phyloP scores from a whole-genome alignment of 2,797 vertebrate species.

The Acrossocheilus wenchowensis region DNA sequence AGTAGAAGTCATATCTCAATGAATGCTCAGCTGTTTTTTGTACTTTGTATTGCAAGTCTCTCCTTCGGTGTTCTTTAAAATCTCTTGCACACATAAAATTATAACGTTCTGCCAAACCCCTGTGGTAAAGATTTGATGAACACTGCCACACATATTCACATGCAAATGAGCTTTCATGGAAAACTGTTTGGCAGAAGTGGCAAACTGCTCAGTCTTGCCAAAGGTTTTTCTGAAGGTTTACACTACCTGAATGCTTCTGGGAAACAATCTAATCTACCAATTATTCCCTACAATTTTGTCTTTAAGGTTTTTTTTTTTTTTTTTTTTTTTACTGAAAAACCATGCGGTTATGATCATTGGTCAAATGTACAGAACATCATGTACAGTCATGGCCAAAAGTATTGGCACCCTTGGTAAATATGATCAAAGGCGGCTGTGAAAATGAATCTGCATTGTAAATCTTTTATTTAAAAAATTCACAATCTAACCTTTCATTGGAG shows the following conservation, averaged over 20 bases:
- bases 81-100: constrained; percentile 7
- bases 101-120: neutral
- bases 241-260: neutral
- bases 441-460: too few relatives aligned
- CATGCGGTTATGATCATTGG: neutral
- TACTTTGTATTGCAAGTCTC: neutral
- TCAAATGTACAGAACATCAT: neutral
- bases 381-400: too few relatives aligned
- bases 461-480: too few relatives aligned
- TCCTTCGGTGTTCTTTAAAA: constrained; percentile 17
- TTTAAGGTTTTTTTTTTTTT: neutral
- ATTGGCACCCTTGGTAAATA: too few relatives aligned
- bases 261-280: neutral
- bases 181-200: neutral
- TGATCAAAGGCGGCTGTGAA: too few relatives aligned
- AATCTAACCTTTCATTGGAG: too few relatives aligned
- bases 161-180: neutral
- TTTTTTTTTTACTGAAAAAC: neutral
- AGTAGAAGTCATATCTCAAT: neutral
- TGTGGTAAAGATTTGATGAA: neutral
- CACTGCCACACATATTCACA: neutral
- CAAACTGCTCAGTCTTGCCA: neutral
- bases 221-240: neutral
- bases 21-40: neutral
- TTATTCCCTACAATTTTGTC: neutral